These are phyloP conservation scores for Thunnus maccoyii DNA, from an alignment of 2,113 vertebrate genomes.

Conservation along the genomic window DNA sequence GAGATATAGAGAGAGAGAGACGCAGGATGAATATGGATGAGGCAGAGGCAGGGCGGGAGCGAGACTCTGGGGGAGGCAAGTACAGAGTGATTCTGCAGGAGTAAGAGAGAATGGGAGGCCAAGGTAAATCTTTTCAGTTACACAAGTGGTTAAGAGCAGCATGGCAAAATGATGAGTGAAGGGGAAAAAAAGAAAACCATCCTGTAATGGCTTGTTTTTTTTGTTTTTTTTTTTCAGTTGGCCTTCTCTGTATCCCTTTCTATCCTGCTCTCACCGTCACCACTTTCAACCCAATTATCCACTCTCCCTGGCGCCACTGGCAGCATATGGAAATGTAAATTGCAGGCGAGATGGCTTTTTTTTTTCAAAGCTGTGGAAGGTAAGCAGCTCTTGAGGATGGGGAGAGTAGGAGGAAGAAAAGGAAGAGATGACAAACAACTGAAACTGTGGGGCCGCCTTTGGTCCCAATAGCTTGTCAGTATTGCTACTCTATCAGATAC, in stretches of 20 bases:
- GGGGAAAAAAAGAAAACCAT: constrained; percentile 74
- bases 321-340: constrained; percentile 88
- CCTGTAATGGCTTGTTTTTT: constrained; percentile 81
- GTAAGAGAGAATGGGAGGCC: constrained; percentile 79
- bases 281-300: constrained; percentile 89
- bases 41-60: constrained; percentile 68
- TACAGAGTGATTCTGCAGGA: constrained; percentile 64
- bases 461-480: constrained; percentile 68
- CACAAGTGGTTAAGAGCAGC: constrained; percentile 86
- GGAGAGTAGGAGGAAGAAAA: constrained; percentile 72
- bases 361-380: constrained; percentile 77
- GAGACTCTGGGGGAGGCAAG: constrained; percentile 69
- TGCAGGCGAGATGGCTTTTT: constrained; percentile 77
- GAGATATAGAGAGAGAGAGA: constrained; percentile 62
- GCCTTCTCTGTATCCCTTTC: constrained; percentile 84
- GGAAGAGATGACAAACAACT: constrained; percentile 73
- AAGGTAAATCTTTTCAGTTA: constrained; percentile 88
- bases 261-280: constrained; percentile 82
- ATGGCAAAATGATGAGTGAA: constrained; percentile 83
- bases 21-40: constrained; percentile 85
- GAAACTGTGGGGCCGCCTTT: constrained; percentile 69
- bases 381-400: constrained; percentile 82
- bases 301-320: constrained; percentile 85
- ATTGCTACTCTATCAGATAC: constrained; percentile 64
- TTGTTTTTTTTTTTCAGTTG: constrained; percentile 66